phyloP scores from a whole-genome alignment of 1,140 invertebrate species.

The Drosophila nikananu region DNA sequence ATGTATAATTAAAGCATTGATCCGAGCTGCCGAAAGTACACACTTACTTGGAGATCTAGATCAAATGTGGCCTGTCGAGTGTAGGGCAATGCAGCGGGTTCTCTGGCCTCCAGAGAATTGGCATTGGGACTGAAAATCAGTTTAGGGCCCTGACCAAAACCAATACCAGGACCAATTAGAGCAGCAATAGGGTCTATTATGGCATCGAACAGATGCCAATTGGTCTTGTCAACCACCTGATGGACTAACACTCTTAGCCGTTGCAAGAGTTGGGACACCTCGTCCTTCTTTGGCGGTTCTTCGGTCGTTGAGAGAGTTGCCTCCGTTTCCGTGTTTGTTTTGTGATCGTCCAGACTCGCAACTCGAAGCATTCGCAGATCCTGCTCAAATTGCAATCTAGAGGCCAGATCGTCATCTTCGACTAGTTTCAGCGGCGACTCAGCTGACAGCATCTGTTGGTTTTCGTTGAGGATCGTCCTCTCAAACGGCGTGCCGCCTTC shows the following conservation, averaged over 20 bases:
- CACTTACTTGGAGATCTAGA: slow-evolving; percentile 48
- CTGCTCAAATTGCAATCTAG: slow-evolving; percentile 52
- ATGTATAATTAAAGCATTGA: neutral
- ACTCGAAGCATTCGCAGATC: slow-evolving; percentile 62
- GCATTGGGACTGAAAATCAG: neutral
- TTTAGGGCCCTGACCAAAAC: neutral
- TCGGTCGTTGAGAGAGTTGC: neutral
- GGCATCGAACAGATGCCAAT: slow-evolving; percentile 39
- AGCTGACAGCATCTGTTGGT: slow-evolving; percentile 60
- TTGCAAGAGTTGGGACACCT: slow-evolving; percentile 27
- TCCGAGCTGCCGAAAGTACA: neutral
- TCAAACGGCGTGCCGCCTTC: slow-evolving; percentile 27
- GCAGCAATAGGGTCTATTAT: slow-evolving; percentile 29
- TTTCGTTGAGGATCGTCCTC: slow-evolving; percentile 40
- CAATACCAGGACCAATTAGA: neutral
- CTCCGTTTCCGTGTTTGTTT: neutral
- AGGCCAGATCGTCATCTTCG: slow-evolving; percentile 51
- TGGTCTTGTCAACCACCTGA: slow-evolving; percentile 35
- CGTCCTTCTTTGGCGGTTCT: neutral
- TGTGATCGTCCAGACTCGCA: slow-evolving; percentile 28
- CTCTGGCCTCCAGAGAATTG: neutral
- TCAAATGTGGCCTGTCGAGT: slow-evolving; percentile 68
- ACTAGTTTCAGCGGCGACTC: slow-evolving; percentile 65
- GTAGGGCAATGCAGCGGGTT: slow-evolving; percentile 1
- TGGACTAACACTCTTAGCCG: slow-evolving; percentile 25